Base-by-base conservation (phyloP, 2,797 vertebrate species). In the Lutjanus campechanus region DNA sequence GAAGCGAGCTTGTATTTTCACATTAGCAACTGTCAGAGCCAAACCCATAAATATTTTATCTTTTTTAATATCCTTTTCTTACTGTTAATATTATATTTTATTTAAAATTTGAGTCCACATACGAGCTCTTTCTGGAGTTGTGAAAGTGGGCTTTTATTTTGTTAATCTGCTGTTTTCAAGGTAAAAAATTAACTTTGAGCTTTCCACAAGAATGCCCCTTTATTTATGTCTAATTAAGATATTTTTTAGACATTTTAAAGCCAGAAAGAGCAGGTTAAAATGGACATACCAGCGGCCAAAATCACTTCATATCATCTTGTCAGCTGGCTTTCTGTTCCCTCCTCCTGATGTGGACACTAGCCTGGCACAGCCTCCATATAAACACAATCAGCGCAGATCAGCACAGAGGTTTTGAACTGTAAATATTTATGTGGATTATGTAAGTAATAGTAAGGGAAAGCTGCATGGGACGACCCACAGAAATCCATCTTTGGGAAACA, bases 401-500 rank as follows among this genome's bases (percentile, higher is more conserved):
- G 79, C 13, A 20, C 85, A 85, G 76, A 86, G 88, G 81, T 75
- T 85, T 58, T 76, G 85, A 81, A 83, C 83, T 87, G 73, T 85
- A 92, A 92, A 91, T 92, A 73, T 92, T 90, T 89, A 86, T 68
- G 41, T 11, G 11, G 72, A 85, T 89, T 79, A 77, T 86, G 59
- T 62, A 68, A 87, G 77, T 79, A 40, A 82, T 69, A 75, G 44
- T 76, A 11, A 80, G 60, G 72, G 73, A 81, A 70, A 60, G 78
- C 81, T 84, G 63, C 72, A 60, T 68, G 74, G 77, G 73, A 79
- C 17, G 5, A 55, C 65, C 56, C 56, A 49, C 47, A 69, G 44
- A 76, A 86, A 78, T 44, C 20, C 59, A 60, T 81, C 75, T 82
- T 76, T 75, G 81, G 77, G 63, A 81, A 79, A 65, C 1, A 0